A percentile compares a stretch with the other conserved stretches of the same genome.
Conservation (phyloP, 2,888 invertebrate genomes). For the Archips crataeganus region DNA sequence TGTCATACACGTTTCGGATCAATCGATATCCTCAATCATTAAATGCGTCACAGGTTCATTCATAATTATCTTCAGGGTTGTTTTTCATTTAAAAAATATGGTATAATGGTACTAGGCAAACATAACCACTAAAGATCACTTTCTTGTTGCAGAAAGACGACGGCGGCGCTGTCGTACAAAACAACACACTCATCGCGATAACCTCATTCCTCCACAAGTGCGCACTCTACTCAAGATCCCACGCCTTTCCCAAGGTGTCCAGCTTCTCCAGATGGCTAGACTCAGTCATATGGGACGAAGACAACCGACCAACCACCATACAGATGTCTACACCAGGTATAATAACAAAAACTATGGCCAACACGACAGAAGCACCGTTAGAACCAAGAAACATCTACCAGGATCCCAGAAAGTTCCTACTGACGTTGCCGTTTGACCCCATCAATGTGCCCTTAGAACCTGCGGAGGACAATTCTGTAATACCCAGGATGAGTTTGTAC, state of each 20-base stretch:
- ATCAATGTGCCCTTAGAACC: slow-evolving; percentile 77
- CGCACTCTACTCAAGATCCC: slow-evolving; percentile 72
- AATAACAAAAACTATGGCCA: slow-evolving; percentile 45
- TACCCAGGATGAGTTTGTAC: slow-evolving; percentile 77
- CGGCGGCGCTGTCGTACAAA: slow-evolving; percentile 77
- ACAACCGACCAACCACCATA: slow-evolving; percentile 60
- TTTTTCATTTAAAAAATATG: neutral
- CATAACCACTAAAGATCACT: neutral
- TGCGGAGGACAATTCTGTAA: slow-evolving; percentile 72
- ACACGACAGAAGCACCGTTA: slow-evolving; percentile 51
- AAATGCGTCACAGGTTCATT: too few species aligned
- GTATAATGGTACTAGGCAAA: neutral
- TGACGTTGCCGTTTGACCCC: slow-evolving; percentile 74
- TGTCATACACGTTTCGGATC: too few species aligned
- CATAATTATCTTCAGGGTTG: too few species aligned
- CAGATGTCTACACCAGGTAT: slow-evolving; percentile 43
- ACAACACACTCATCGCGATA: slow-evolving; percentile 72
- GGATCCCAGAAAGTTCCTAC: slow-evolving; percentile 66
- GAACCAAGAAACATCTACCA: slow-evolving; percentile 47
- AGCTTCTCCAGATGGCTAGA: slow-evolving; percentile 72
- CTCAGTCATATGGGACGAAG: slow-evolving; percentile 77
- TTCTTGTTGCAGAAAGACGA: slow-evolving; percentile 71
- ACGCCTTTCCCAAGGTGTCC: slow-evolving; percentile 75
- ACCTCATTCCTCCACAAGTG: slow-evolving; percentile 72
- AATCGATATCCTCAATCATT: too few species aligned